phyloP scores from a whole-genome alignment of 2,888 invertebrate species.

The Melinaea marsaeus region DNA sequence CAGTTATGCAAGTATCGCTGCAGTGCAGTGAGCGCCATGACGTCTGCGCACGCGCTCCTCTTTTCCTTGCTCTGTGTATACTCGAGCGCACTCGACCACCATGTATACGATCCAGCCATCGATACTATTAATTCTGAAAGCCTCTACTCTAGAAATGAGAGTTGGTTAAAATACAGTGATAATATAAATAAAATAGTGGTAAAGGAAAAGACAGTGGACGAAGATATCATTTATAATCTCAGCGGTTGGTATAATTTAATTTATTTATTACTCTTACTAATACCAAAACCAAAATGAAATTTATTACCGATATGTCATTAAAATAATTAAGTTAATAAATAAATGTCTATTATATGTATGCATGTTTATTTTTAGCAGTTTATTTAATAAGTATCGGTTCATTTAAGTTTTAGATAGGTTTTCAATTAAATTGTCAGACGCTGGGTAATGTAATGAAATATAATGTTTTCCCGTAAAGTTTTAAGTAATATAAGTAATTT shows the following conservation, averaged over 20 bases:
- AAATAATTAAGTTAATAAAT: not conserved
- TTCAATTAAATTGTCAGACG: too few species aligned
- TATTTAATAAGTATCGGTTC: too few species aligned
- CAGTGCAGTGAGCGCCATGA: conserved; percentile 34
- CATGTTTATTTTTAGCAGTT: too few species aligned
- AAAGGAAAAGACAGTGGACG: not conserved
- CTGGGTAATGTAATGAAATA: too few species aligned
- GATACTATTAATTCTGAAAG: not conserved
- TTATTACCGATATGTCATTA: not conserved
- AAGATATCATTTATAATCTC: conserved; percentile 12
- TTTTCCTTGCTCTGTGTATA: conserved; percentile 22
- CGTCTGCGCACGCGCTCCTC: conserved; percentile 30
- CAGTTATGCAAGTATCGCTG: conserved; percentile 19
- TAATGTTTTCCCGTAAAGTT: too few species aligned
- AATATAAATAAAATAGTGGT: not conserved
- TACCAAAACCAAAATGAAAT: not conserved
- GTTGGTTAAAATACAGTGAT: not conserved
- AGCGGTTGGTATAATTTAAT: conserved; percentile 10
- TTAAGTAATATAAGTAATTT: too few species aligned
- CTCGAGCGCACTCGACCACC: conserved; percentile 12
- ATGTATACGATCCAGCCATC: not conserved
- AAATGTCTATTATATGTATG: too few species aligned
- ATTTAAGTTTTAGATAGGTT: too few species aligned
- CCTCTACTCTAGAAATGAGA: not conserved
- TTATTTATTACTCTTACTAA: not conserved